Evolutionary conservation across 2,113 vertebrate genomes (phyloP).

Genomic region (Apistogramma diplotaenia): DNA sequence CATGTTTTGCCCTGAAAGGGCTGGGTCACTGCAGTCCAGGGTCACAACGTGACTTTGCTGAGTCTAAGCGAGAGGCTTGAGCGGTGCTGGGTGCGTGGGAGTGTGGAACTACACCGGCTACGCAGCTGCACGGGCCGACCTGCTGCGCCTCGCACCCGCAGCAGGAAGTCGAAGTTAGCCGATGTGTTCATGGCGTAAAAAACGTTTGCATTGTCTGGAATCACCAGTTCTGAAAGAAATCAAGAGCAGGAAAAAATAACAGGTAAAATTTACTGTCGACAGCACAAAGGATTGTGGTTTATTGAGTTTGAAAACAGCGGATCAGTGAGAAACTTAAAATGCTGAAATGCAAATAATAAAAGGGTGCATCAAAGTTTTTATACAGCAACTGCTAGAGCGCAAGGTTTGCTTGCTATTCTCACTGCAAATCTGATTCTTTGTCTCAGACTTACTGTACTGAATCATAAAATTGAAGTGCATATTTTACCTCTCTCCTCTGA

Average conservation of each 20-base stretch:
- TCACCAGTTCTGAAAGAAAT: constrained; percentile 82
- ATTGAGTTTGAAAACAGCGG: neutral
- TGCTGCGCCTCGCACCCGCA: constrained; percentile 78
- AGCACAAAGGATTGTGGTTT: neutral
- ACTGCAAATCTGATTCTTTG: neutral
- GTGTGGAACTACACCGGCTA: constrained; percentile 77
- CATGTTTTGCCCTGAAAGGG: neutral
- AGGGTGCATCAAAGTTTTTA: neutral
- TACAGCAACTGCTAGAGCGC: neutral
- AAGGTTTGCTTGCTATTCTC: neutral
- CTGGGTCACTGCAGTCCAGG: neutral
- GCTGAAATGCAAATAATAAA: neutral
- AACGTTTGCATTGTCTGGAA: constrained; percentile 89
- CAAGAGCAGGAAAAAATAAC: neutral
- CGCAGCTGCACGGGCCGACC: constrained; percentile 73
- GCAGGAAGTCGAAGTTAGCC: constrained; percentile 88
- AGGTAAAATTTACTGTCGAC: neutral
- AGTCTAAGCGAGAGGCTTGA: constrained; percentile 80
- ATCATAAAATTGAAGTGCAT: neutral
- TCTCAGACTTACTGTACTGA: neutral
- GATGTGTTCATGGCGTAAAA: constrained; percentile 96
- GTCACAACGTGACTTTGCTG: constrained; percentile 85
- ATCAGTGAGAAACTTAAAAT: neutral
- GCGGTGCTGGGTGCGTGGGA: constrained; percentile 80
- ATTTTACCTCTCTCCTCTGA: constrained; percentile 87